Evolutionary conservation across 2,888 invertebrate genomes (phyloP), one percentile per base, ranked within the genome.

Genomic region (Barypeithes pellucidus): DNA sequence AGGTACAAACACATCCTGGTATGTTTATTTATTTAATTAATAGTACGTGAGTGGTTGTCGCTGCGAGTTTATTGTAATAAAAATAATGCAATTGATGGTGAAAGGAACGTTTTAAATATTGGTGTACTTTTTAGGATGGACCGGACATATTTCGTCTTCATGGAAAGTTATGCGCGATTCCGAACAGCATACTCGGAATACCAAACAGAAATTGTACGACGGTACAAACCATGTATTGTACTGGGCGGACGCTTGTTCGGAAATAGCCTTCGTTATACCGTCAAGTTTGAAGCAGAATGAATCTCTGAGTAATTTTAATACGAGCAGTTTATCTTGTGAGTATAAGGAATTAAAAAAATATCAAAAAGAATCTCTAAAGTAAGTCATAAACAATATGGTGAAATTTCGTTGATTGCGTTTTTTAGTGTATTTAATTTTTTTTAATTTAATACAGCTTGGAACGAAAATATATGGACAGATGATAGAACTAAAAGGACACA

Each of bases 231-330:
- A 94, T 85, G 93, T 97, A 2, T 88, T 98, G 0, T 98, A 98
- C 86, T 98, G 98, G 98, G 95, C 97, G 1, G 98, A 98, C 86
- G 94, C 96, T 0, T 93, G 93, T 60, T 94, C 95, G 3, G 99
- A 99, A 88, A 92, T 99, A 67, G 97, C 98, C 1, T 98, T 99
- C 87, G 92, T 99, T 16, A 95, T 98, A 65, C 98, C 99, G 0
- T 89, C 90, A 1, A 83, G 85, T 59, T 76, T 83, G 4, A 85
- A 85, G 78, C 77, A 79, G 11, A 61, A 65, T 14, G 81, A 83
- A 29, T 76, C 73, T 4, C 82, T 82, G 57, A 78, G 76, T 47
- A 78, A 77, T 61, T 82, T 82, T 66, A 83, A 83, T 73, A 79
- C 83, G 1, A 81, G 77, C 57, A 84, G 80, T 73, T 78, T 85